phyloP scores from a whole-genome alignment of 2,888 invertebrate species.

The Axea sp. region DNA sequence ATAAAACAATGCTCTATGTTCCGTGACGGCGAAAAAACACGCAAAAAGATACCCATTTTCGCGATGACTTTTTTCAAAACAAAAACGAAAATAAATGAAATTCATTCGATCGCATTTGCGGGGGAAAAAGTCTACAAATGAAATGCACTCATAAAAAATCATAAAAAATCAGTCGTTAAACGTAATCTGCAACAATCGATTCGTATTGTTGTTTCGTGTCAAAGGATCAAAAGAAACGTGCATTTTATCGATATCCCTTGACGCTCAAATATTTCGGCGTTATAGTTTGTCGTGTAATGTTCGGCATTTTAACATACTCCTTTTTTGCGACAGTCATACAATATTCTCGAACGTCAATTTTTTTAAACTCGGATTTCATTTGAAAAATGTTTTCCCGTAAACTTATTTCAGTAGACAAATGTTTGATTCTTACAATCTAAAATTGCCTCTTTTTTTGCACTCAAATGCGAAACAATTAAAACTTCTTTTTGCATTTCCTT shows the following conservation, averaged over 20 bases:
- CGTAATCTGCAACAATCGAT: slow-evolving; percentile 33
- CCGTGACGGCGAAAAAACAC: slow-evolving; percentile 16
- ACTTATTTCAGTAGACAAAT: no score
- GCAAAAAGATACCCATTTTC: slow-evolving; percentile 21
- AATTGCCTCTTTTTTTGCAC: no score
- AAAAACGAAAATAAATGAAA: slow-evolving; percentile 54
- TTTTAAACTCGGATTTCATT: not conserved
- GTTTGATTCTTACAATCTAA: no score
- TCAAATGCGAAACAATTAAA: no score
- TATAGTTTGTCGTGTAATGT: slow-evolving; percentile 21
- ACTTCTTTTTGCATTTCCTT: no score
- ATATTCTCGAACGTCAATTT: slow-evolving; percentile 3
- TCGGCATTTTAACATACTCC: slow-evolving; percentile 1
- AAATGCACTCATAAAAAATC: slow-evolving; percentile 48
- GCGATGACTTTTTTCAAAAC: slow-evolving; percentile 11
- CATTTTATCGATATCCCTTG: slow-evolving; percentile 15
- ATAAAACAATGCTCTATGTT: slow-evolving; percentile 45
- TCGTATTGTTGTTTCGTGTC: slow-evolving; percentile 26
- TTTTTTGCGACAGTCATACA: slow-evolving; percentile 7
- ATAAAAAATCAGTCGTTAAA: slow-evolving; percentile 37
- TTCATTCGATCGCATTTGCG: slow-evolving; percentile 20
- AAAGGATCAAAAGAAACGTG: slow-evolving; percentile 46
- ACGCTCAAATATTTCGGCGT: slow-evolving; percentile 25
- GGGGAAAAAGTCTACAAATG: slow-evolving; percentile 22
- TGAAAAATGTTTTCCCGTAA: not conserved